phyloP scores from a whole-genome alignment of 2,113 vertebrate species.

The Anolis carolinensis region DNA sequence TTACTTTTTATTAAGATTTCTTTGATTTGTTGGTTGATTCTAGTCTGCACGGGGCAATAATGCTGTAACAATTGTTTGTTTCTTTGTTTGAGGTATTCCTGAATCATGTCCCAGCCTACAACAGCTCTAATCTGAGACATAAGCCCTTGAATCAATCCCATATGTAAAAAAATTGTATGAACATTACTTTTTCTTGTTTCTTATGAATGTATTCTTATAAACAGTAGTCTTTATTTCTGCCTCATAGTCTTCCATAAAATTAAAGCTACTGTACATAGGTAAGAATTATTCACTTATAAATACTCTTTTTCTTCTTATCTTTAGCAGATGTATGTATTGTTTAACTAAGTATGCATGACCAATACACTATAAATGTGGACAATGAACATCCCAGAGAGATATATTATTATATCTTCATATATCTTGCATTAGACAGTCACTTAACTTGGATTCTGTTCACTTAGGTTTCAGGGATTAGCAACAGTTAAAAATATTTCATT shows the following conservation, averaged over 20 bases:
- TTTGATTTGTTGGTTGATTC: background rate
- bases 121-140: background rate
- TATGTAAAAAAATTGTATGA: background rate
- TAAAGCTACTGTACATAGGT: background rate
- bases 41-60: background rate
- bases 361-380: background rate
- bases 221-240: background rate
- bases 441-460: constrained; percentile 65
- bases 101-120: too few species aligned
- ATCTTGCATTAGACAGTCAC: constrained; percentile 58
- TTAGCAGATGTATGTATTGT: background rate
- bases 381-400: background rate
- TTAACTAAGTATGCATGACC: background rate
- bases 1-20: background rate
- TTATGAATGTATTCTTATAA: background rate
- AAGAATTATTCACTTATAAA: background rate
- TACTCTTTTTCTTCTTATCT: background rate
- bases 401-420: constrained; percentile 44
- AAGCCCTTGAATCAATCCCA: background rate
- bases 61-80: background rate
- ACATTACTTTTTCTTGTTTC: background rate
- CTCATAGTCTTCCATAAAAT: background rate
- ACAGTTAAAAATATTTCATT: constrained; percentile 78
- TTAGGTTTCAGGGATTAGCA: constrained; percentile 65
- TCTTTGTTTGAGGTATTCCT: too few species aligned